Evolutionary conservation across 2,797 vertebrate genomes (phyloP), one percentile per base, ranked within the genome.

Genomic region (Enteromius unitaeniatus): DNA sequence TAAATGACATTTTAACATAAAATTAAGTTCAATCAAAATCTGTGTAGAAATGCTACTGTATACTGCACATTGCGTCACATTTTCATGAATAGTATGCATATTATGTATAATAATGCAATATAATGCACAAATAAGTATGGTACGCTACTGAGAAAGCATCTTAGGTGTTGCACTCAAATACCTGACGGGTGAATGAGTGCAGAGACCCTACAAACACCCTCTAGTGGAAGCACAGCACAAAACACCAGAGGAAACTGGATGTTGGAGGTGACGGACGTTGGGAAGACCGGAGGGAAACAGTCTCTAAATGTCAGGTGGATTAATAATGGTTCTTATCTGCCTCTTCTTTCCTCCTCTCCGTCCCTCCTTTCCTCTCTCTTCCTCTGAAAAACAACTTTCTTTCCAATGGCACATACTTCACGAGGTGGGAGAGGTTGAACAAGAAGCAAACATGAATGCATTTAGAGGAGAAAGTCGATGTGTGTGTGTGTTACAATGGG

Each of bases 351-450:
- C 84, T 86, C 68, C 47, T 80, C 67, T 55, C 62, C 11, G 42
- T 51, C 72, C 70, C 80, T 75, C 62, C 79, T 51, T 84, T 70
- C 79, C 73, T 81, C 64, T 87, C 65, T 83, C 78, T 87, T 87
- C 72, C 78, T 76, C 79, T 85, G 79, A 88, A 83, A 88, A 86
- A 85, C 82, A 89, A 84, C 74, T 72, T 84, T 88, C 78, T 73
- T 79, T 85, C 80, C 79, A 86, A 77, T 23, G 64, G 26, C 58
- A 85, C 79, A 86, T 89, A 75, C 78, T 86, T 88, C 58, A 64
- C 60, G 42, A 86, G 77, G 55, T 85, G 84, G 69, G 81, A 86
- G 70, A 85, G 82, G 82, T 87, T 82, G 85, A 77, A 67, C 76
- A 85, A 69, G 77, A 81, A 83, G 69, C 82, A 87, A 80, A 80